Evolutionary conservation across 1,140 invertebrate species (phyloP).

Genomic region (Drosophila funebris): DNA sequence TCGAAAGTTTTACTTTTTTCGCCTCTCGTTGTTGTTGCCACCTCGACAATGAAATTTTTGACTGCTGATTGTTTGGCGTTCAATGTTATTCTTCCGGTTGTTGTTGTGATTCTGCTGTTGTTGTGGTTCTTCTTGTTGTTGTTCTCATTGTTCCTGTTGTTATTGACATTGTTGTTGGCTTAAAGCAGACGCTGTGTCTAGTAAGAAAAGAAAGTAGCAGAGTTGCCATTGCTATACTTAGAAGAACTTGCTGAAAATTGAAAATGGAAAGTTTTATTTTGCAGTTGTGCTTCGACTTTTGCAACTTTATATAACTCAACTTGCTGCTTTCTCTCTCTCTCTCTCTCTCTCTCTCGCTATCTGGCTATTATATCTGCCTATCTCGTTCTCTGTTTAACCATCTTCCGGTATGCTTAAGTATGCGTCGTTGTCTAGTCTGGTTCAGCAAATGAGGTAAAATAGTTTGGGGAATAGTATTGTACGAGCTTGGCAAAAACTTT

Average conservation of each 20-base stretch:
- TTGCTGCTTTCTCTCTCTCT: neutral
- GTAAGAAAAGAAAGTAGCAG: conserved; percentile 1
- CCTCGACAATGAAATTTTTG: conserved; percentile 69
- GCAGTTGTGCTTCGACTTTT: conserved; percentile 41
- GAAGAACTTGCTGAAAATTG: conserved; percentile 59
- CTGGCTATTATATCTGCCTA: neutral
- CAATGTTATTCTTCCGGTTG: conserved; percentile 70
- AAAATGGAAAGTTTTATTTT: conserved; percentile 72
- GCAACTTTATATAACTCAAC: conserved; percentile 28
- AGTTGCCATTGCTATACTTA: conserved; percentile 13
- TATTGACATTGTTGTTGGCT: conserved; percentile 29
- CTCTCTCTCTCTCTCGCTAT: neutral
- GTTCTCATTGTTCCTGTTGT: neutral
- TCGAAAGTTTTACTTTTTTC: conserved; percentile 55
- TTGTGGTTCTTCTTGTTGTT: conserved; percentile 19
- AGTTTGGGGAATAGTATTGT: conserved; percentile 40
- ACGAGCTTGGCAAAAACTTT: conserved; percentile 36
- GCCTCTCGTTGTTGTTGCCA: conserved; percentile 31
- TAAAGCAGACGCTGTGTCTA: conserved; percentile 53
- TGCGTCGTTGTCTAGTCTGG: conserved; percentile 29
- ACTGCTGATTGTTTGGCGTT: conserved; percentile 76
- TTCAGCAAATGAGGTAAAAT: conserved; percentile 59
- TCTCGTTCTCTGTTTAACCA: neutral
- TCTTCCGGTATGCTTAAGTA: conserved; percentile 19
- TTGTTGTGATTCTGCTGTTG: neutral